phyloP scores from a whole-genome alignment of 1,140 invertebrate species.

The Eupristina koningsbergeri region DNA sequence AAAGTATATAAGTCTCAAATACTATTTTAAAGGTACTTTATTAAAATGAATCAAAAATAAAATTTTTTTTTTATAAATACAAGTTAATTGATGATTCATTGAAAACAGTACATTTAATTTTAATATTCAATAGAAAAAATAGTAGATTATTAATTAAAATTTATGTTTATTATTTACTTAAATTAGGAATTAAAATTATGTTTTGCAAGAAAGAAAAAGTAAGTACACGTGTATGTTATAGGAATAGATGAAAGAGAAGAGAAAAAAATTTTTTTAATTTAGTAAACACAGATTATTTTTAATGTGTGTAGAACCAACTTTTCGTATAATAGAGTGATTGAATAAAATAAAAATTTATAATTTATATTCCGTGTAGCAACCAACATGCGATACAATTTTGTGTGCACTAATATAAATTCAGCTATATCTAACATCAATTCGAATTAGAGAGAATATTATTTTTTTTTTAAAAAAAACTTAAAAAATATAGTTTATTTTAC shows the following conservation, averaged over 20 bases:
- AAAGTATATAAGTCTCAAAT: too few species aligned
- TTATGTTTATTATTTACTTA: too few species aligned
- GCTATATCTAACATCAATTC: constrained; percentile 32
- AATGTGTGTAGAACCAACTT: constrained; percentile 58
- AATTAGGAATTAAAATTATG: too few species aligned
- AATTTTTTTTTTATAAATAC: too few species aligned
- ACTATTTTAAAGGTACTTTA: neutral
- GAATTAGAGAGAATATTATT: constrained; percentile 3
- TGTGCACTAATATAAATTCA: constrained; percentile 34
- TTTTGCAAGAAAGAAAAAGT: too few species aligned
- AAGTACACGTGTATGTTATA: neutral
- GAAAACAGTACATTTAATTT: too few species aligned
- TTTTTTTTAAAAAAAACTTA: neutral
- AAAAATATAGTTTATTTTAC: neutral
- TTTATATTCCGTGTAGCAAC: constrained; percentile 50
- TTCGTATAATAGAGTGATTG: constrained; percentile 58
- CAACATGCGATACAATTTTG: constrained; percentile 59
- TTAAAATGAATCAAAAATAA: too few species aligned
- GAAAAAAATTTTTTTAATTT: constrained; percentile 15
- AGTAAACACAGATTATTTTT: too few species aligned
- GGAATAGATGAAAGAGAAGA: neutral
- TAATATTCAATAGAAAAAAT: too few species aligned
- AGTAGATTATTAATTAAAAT: too few species aligned
- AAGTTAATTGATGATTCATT: too few species aligned
- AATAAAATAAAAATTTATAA: constrained; percentile 47